These are phyloP conservation scores for Patagioenas fasciata DNA, from an alignment of 2,113 vertebrate species.

Conservation along the genomic window DNA sequence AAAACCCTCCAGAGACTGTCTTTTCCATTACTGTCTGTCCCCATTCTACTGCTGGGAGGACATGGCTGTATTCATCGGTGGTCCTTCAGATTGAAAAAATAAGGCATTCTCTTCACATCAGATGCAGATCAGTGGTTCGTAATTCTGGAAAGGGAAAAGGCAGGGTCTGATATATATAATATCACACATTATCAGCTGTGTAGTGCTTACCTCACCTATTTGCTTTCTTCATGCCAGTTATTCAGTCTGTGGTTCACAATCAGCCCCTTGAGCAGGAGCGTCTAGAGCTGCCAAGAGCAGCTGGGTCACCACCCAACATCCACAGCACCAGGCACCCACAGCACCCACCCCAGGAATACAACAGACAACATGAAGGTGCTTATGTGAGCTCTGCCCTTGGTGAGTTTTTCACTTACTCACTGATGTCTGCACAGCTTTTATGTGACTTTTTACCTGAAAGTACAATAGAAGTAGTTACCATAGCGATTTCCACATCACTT, in stretches of 20 bases:
- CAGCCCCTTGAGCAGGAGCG: background rate
- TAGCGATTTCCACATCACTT: constrained; percentile 59
- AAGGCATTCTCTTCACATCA: background rate
- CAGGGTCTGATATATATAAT: background rate
- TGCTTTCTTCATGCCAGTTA: background rate
- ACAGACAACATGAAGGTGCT: background rate
- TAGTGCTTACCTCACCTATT: background rate
- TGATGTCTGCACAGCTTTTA: background rate
- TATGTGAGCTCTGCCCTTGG: background rate
- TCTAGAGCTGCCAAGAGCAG: background rate
- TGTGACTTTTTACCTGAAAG: constrained; percentile 22
- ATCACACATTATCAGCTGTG: background rate
- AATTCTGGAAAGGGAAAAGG: background rate
- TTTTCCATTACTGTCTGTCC: background rate
- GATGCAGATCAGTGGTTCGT: background rate
- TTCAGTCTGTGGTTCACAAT: background rate
- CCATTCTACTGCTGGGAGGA: background rate
- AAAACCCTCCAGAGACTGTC: background rate
- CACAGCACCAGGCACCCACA: background rate
- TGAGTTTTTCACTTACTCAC: constrained; percentile 8
- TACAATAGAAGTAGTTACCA: constrained; percentile 55
- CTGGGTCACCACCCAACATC: background rate
- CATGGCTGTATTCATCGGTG: background rate
- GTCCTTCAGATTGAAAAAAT: background rate
- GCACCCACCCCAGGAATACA: background rate